These are phyloP conservation scores for Neogobius melanostomus DNA, from an alignment of 2,113 vertebrate species.

Conservation along the genomic window DNA sequence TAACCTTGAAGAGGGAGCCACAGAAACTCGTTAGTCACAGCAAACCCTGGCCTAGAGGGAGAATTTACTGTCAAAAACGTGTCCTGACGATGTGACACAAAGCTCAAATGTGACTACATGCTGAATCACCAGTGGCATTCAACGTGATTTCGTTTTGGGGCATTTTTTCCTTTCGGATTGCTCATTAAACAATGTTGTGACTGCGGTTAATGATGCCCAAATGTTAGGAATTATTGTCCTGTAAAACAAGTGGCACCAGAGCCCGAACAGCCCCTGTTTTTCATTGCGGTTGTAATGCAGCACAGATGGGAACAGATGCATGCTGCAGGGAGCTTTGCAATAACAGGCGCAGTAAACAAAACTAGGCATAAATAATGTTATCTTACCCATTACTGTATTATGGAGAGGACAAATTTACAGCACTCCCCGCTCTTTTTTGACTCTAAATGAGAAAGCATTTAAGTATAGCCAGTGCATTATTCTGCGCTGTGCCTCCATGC, in stretches of 20 bases:
- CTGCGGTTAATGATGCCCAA: background rate
- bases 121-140: too few relatives aligned
- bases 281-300: conserved; percentile 3
- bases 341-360: conserved; percentile 7
- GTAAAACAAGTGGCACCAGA: conserved; percentile 3
- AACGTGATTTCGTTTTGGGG: too few relatives aligned
- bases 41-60: background rate
- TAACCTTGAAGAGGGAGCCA: background rate
- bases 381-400: conserved; percentile 7
- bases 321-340: background rate
- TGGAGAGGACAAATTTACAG: conserved; percentile 2
- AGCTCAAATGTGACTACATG: too few relatives aligned
- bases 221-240: conserved; percentile 1
- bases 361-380: conserved; percentile 8
- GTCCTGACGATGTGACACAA: too few relatives aligned
- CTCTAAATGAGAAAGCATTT: conserved; percentile 6
- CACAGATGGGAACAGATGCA: conserved; percentile 13
- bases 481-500: background rate
- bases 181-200: background rate
- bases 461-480: background rate
- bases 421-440: background rate
- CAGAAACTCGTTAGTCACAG: background rate
- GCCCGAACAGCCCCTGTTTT: background rate
- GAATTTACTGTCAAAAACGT: background rate
- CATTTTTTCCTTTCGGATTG: too few relatives aligned